Base-by-base conservation (phyloP, 2,888 invertebrate genomes). In the Lasioglossum pauxillum region DNA sequence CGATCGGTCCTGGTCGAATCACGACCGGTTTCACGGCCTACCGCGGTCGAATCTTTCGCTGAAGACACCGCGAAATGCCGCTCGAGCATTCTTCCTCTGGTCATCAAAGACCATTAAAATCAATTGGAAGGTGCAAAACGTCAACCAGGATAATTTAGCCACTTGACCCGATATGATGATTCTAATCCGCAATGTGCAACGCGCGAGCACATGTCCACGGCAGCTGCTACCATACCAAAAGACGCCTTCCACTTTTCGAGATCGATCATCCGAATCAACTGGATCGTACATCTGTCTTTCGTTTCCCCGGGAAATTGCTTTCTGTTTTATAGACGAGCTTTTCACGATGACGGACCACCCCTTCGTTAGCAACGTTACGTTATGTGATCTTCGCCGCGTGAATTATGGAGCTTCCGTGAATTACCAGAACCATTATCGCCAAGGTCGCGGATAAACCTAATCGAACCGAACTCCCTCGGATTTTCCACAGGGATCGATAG, bases 41-140 rank as follows among this genome's bases (percentile, higher is more conserved):
- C 81, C 83, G 82, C 75, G 67, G 74, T 80, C 80, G 38, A 74
- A 35, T 80, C 27, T 60, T 12, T 38, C 27, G 16, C 78, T 67
- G 27, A 41, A 79, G 83, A 75, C 75, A 44, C 79, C 75, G 80
- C 75, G 31, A 87, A 91, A 91, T 83, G 75, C 73, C 46, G 46
- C 80, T 79, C 72, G 90, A 89, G 89, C 79, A 64, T 91, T 91
- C 89, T 83, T 91, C 77, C 84, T n/a, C n/a, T n/a, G n/a, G 86
- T 74, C 78, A 78, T 82, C 80, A 87, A 53, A 90, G 86, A 83
- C 89, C 90, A 94, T 94, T 94, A 93, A 93, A 93, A 94, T 93
- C 94, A 94, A 94, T 94, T 94, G 94, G 88, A 93, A 94, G 93
- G 94, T 94, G 94, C 93, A 93, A 93, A 94, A 92, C 94, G 93